Base-by-base conservation (phyloP, 2,113 vertebrate species). In the Coryphaenoides rupestris region DNA sequence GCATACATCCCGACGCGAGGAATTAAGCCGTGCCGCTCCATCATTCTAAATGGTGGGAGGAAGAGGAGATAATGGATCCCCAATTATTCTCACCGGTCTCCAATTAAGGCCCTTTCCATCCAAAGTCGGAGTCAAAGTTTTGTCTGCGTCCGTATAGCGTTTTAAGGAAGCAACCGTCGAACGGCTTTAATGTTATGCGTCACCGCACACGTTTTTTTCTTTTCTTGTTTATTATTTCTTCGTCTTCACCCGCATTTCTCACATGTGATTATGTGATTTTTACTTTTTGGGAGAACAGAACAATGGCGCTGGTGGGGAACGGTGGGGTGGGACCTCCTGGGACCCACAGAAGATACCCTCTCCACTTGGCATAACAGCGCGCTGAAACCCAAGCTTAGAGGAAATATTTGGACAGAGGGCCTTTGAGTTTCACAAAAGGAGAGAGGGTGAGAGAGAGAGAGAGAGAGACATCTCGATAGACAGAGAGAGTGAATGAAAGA, bases 351-450 rank as follows among this genome's bases (percentile, higher is more conserved):
- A 19, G 80, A 73, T 79, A 73, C 26, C 64, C 76, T n/a, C n/a
- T n/a, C 86, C 40, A 66, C 80, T 81, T 89, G 88, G 86, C 83
- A 90, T 84, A 90, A 91, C 88, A 90, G 86, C 84, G 78, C 63
- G 73, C 81, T 89, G 89, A 90, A 90, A 92, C 84, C 80, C 66
- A 87, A 92, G 81, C 89, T 90, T 82, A 88, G 90, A 84, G 85
- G 88, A 90, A 92, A 91, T 89, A 91, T 91, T 91, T 90, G 82
- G 79, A 88, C 77, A 89, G 81, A 79, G 71, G 54, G 74, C 83
- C 82, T 84, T 90, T 77, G 69, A 52, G 63, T 90, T 90, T 88
- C 84, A 86, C 70, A 75, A 76, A 86, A 79, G 9, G 15, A 58
- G 68, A 76, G 68, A 64, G 40, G 65, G 54, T 77, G 72, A 79